phyloP scores from a whole-genome alignment of 1,140 invertebrate species.

The Drosophila virilis region DNA sequence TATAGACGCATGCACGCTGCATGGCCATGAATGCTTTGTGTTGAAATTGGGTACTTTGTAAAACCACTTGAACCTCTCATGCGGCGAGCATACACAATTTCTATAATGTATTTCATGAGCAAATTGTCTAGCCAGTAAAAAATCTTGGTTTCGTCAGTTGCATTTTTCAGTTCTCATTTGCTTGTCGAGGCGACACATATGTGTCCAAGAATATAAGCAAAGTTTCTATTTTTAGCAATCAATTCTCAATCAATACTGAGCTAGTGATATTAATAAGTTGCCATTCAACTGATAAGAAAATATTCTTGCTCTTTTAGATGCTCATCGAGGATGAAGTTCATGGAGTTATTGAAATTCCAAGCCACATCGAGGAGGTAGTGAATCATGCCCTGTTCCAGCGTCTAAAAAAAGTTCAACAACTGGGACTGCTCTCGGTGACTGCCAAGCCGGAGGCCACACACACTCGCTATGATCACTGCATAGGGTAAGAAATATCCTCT shows the following conservation, averaged over 20 bases:
- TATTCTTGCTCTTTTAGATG: slow-evolving; percentile 26
- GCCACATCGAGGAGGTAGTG: slow-evolving; percentile 52
- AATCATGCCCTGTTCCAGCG: slow-evolving; percentile 66
- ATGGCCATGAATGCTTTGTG: no score
- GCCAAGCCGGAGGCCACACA: slow-evolving; percentile 26
- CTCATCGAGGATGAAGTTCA: slow-evolving; percentile 64
- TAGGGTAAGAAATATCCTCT: slow-evolving; percentile 53
- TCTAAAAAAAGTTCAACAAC: slow-evolving; percentile 62
- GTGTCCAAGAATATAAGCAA: neutral
- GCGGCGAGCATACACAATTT: neutral
- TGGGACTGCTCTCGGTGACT: slow-evolving; percentile 42
- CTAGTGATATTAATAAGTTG: no score
- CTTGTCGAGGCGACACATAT: neutral
- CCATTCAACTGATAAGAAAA: no score
- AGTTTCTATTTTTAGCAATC: neutral
- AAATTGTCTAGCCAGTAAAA: neutral
- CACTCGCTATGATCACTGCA: slow-evolving; percentile 71
- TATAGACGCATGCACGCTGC: no score
- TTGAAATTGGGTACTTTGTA: no score
- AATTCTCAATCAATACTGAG: no score
- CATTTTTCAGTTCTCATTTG: slow-evolving; percentile 4
- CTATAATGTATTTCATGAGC: no score
- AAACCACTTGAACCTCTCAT: neutral
- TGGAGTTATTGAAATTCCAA: slow-evolving; percentile 58
- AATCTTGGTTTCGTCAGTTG: neutral